These are phyloP conservation scores for Trogon melanurus DNA, from an alignment of 2,113 vertebrate genomes.

Conservation along the genomic window DNA sequence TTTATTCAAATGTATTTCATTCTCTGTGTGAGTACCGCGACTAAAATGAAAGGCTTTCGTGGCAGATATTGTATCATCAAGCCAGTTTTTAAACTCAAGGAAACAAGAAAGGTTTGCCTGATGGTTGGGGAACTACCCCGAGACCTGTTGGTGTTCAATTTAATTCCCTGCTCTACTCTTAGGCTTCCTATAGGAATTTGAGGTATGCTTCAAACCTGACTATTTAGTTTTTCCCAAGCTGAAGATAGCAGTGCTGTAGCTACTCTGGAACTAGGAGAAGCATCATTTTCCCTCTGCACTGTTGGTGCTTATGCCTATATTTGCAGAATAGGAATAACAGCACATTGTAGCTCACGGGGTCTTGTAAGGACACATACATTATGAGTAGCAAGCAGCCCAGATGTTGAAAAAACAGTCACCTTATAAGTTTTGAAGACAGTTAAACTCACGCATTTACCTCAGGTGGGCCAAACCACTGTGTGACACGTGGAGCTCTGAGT, in stretches of 20 bases:
- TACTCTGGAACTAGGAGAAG: background rate
- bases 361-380: background rate
- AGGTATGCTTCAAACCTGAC: background rate
- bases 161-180: background rate
- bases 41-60: background rate
- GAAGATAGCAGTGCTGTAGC: background rate
- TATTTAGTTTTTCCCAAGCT: background rate
- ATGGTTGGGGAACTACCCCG: background rate
- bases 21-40: background rate
- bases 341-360: background rate
- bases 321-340: background rate
- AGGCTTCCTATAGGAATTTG: background rate
- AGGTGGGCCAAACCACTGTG: background rate
- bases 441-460: background rate
- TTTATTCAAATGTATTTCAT: background rate
- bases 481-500: background rate
- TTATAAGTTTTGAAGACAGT: background rate
- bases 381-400: background rate
- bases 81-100: background rate
- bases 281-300: background rate
- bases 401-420: background rate
- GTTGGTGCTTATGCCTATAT: background rate
- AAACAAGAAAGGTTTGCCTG: background rate
- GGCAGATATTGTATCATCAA: background rate
- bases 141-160: background rate